Evolutionary conservation across 2,888 invertebrate genomes (phyloP).

Genomic region (Schizotus pectinicornis): DNA sequence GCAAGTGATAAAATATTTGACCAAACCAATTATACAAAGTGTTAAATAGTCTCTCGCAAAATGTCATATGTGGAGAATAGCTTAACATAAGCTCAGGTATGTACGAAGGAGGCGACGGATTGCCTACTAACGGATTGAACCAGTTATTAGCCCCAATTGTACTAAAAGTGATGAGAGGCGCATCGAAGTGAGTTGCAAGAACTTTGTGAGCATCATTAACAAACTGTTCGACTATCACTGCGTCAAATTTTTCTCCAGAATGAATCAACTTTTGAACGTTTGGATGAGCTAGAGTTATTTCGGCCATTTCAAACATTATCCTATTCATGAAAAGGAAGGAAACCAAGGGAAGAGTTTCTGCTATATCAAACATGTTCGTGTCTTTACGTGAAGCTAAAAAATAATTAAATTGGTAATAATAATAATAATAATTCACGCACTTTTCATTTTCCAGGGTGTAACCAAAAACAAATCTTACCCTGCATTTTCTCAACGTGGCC

Average conservation of each 20-base stretch:
- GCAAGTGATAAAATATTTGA: not conserved
- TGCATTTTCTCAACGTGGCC: not conserved
- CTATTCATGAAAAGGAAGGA: not conserved
- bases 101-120: slow-evolving; percentile 60
- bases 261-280: slow-evolving; percentile 42
- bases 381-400: no score
- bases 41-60: slow-evolving; percentile 62
- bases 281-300: slow-evolving; percentile 21
- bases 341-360: no score
- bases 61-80: slow-evolving; percentile 57
- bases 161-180: slow-evolving; percentile 52
- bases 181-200: slow-evolving; percentile 49
- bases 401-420: no score
- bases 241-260: slow-evolving; percentile 52
- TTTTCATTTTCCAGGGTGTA: no score
- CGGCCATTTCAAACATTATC: not conserved
- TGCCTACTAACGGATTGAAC: slow-evolving; percentile 59
- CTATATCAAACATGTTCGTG: no score
- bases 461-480: not conserved
- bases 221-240: slow-evolving; percentile 57
- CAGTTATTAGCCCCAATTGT: slow-evolving; percentile 57
- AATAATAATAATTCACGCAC: no score
- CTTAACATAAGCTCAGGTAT: slow-evolving; percentile 59
- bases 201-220: slow-evolving; percentile 59
- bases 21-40: slow-evolving; percentile 31